Percentiles rank a stretch among this genome's conserved stretches.
Conservation (phyloP, 1,140 invertebrate genomes). For the Sarcophaga bullata region DNA sequence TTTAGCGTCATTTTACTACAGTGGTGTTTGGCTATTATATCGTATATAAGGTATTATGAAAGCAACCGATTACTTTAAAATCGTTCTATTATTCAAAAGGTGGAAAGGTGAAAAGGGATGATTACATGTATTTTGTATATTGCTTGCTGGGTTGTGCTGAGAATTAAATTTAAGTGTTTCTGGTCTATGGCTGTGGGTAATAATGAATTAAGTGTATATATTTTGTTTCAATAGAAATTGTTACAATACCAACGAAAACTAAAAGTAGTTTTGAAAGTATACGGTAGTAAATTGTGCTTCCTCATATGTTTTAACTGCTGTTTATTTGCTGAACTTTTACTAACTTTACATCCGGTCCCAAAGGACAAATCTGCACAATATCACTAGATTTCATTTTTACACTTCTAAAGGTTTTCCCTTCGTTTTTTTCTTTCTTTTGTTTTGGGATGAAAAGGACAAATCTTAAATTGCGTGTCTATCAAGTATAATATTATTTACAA, state of each 20-base stretch:
- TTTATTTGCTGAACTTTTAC: neutral
- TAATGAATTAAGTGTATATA: too few relatives aligned
- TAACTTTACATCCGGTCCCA: neutral
- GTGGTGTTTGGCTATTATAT: too few relatives aligned
- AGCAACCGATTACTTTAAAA: too few relatives aligned
- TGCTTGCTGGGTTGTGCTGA: too few relatives aligned
- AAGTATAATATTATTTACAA: neutral
- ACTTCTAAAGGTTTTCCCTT: too few relatives aligned
- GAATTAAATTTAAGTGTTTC: too few relatives aligned
- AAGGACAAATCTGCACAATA: slow-evolving; percentile 6
- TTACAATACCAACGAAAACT: neutral
- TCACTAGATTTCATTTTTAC: neutral
- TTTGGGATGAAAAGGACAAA: neutral
- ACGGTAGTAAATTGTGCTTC: neutral
- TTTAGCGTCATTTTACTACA: too few relatives aligned
- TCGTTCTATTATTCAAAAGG: too few relatives aligned
- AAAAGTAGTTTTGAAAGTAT: neutral
- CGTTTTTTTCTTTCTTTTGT: neutral
- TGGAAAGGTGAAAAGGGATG: too few relatives aligned
- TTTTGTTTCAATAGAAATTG: slow-evolving; percentile 1
- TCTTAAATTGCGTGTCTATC: neutral
- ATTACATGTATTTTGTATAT: too few relatives aligned
- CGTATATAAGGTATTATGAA: too few relatives aligned
- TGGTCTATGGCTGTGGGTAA: too few relatives aligned
- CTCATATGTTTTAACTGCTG: neutral